Conservation (phyloP, 2,888 invertebrate genomes). For the Vanessa cardui region DNA sequence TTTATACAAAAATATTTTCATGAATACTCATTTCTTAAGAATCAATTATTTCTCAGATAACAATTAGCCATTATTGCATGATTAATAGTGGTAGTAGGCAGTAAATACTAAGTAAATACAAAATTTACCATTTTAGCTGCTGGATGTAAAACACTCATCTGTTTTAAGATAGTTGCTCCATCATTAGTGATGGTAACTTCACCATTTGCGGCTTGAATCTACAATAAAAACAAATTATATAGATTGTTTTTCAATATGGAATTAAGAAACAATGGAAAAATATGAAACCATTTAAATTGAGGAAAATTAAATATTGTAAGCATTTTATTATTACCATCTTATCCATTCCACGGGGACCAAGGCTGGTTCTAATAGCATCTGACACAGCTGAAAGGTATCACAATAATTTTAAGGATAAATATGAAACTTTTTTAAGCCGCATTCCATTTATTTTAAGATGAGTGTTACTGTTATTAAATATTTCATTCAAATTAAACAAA, state of each 20-base stretch:
- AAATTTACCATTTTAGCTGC: conserved; percentile 97
- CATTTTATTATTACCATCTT: conserved; percentile 91
- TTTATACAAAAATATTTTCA: no score
- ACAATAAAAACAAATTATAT: conserved; percentile 13
- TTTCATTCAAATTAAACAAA: neutral
- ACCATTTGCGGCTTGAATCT: conserved; percentile 98
- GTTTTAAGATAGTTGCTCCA: conserved; percentile 99
- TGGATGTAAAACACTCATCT: conserved; percentile 99
- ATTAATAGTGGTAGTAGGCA: no score
- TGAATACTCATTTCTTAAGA: no score
- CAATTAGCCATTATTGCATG: no score
- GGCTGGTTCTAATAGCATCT: conserved; percentile 98
- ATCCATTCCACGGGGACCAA: conserved; percentile 99
- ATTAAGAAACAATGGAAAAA: no score
- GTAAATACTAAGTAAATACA: no score
- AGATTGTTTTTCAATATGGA: neutral
- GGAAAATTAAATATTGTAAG: no score
- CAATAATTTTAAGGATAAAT: neutral
- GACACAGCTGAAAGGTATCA: conserved; percentile 89
- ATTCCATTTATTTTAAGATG: neutral
- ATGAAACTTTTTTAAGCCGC: neutral
- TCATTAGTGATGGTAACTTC: conserved; percentile 99
- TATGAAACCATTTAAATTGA: no score
- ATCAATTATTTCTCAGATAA: no score
- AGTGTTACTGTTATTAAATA: neutral